A percentile compares a stretch with the other conserved stretches of the same genome.
Evolutionary conservation across 2,113 vertebrate genomes (phyloP).

Genomic region (Panurus biarmicus): DNA sequence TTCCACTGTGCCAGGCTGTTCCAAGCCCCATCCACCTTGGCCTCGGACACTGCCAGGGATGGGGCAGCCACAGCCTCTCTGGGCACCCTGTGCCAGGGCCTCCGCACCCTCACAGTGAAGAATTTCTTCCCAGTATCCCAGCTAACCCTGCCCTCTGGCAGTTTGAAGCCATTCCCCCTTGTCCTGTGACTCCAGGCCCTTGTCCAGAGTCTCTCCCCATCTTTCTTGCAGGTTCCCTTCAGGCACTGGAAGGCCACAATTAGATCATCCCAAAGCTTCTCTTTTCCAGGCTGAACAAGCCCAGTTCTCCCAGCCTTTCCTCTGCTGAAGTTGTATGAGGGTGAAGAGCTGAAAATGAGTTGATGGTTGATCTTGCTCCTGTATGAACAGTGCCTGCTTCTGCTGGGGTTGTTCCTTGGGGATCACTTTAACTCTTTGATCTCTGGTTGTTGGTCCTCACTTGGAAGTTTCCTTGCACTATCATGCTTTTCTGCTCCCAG

Average conservation of each 20-base stretch:
- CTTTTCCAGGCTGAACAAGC: background rate
- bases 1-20: accelerated
- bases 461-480: background rate
- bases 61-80: background rate
- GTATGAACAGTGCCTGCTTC: accelerated
- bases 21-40: accelerated
- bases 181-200: background rate
- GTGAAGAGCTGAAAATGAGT: background rate
- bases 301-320: background rate
- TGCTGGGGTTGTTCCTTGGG: background rate
- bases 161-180: background rate
- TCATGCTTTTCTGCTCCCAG: background rate
- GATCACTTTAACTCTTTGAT: background rate
- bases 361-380: background rate
- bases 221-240: background rate
- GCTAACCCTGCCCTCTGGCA: accelerated
- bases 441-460: background rate
- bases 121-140: background rate
- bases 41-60: background rate
- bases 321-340: background rate
- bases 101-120: accelerated
- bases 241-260: background rate
- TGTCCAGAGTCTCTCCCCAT: background rate
- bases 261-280: background rate
- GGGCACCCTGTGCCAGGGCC: background rate